Percentiles rank a stretch among this genome's conserved stretches.
These are phyloP conservation scores for Pegoplata infirma DNA, from an alignment of 2,888 invertebrate genomes.

Conservation along the genomic window DNA sequence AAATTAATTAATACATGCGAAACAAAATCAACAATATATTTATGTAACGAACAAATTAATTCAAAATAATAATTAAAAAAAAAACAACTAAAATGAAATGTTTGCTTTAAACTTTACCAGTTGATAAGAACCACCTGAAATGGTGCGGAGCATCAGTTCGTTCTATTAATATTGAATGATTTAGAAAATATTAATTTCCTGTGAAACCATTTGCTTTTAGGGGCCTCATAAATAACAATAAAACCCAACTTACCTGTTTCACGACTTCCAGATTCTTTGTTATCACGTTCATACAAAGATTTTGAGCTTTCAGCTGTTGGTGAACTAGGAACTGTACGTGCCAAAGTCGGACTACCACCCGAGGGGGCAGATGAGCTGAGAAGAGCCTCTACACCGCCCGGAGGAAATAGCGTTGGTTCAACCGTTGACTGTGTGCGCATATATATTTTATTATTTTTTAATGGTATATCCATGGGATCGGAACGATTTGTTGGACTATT, in stretches of 20 bases:
- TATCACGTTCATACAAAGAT: constrained; percentile 70
- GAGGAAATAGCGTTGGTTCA: constrained; percentile 72
- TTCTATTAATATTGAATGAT: constrained; percentile 65
- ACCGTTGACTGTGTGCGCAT: constrained; percentile 73
- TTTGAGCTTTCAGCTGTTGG: constrained; percentile 70
- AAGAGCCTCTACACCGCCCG: constrained; percentile 76
- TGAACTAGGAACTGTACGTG: constrained; percentile 69
- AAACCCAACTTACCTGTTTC: constrained; percentile 73
- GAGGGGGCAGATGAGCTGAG: constrained; percentile 76
- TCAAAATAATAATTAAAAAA: constrained; percentile 7
- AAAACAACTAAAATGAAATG: constrained; percentile 10
- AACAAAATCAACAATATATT: constrained; percentile 7
- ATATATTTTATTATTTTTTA: constrained; percentile 70
- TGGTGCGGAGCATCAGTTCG: constrained; percentile 72
- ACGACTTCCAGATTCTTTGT: constrained; percentile 67
- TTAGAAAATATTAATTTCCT: constrained; percentile 56
- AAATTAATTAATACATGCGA: constrained; percentile 18
- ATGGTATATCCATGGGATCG: constrained; percentile 83
- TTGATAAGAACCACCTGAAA: constrained; percentile 76
- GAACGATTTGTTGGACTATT: constrained; percentile 76
- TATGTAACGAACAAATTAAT: no score
- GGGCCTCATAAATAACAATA: neutral
- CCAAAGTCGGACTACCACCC: constrained; percentile 66
- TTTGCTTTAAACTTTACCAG: constrained; percentile 73
- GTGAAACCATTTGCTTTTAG: constrained; percentile 5